Conservation (phyloP, 2,113 vertebrate genomes). For the Sorex araneus region DNA sequence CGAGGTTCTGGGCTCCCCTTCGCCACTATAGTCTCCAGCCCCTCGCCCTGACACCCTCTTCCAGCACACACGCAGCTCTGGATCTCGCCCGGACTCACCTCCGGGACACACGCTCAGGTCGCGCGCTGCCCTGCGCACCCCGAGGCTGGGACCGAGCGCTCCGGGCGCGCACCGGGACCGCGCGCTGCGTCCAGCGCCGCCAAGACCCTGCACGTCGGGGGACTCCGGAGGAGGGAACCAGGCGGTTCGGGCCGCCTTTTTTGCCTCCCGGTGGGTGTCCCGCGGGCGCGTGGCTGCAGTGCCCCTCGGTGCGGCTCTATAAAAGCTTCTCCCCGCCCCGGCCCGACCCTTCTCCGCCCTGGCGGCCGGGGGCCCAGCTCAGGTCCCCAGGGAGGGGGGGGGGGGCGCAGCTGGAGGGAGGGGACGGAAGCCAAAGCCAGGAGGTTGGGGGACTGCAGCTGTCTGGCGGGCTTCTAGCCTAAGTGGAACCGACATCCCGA, state of each 20-base stretch:
- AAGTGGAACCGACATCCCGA: not conserved
- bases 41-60: not conserved
- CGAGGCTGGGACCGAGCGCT: not conserved
- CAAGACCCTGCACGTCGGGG: not conserved
- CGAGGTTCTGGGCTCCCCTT: not conserved
- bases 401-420: slow-evolving; percentile 14
- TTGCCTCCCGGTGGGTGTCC: not conserved
- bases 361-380: slow-evolving; percentile 32
- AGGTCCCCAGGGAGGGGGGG: not conserved
- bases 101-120: not conserved
- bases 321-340: slow-evolving; percentile 75
- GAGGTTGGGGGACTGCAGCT: not conserved
- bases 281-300: not conserved
- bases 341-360: slow-evolving; percentile 72
- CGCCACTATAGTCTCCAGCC: not conserved
- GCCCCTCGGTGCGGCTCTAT: slow-evolving; percentile 7
- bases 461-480: not conserved
- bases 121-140: not conserved
- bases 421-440: not conserved
- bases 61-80: not conserved
- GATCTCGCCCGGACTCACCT: slow-evolving; percentile 62
- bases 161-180: not conserved
- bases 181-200: too few species aligned
- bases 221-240: not conserved
- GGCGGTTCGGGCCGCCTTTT: not conserved